Base-by-base conservation (phyloP, 2,888 invertebrate species). In the Tanaodytes sp. region DNA sequence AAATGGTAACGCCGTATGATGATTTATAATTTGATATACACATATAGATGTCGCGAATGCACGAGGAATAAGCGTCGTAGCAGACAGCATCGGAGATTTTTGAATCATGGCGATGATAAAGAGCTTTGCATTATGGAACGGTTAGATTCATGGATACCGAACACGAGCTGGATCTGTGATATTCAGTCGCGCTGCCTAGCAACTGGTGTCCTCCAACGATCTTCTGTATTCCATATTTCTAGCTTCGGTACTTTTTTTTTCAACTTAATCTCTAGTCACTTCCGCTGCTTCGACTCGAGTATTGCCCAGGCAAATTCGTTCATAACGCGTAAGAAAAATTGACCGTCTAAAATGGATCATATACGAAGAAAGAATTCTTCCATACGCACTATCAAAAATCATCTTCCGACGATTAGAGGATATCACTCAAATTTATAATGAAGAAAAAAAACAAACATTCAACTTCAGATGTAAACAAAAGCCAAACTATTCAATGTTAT, bases 161-260 rank as follows among this genome's bases (percentile, higher is more conserved):
- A 77, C 76, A 77, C 73, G 75, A 77, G 75, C 63, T 73, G n/a
- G n/a, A 73, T 73, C 5, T 9, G 12, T 33, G 76, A 79, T 71
- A 73, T 80, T 78, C 80, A 80, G 79, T 81, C 77, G 78, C 77
- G 80, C 83, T 82, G 81, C 82, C 79, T 82, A 82, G 83, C 82
- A 82, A 83, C 83, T 83, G 81, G 82, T 82, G 83, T 82, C 79
- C 80, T 79, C 76, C 74, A 72, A 75, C 52, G 37, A 18, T 57
- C 61, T 59, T 61, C 45, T 64, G 46, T 72, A 55, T 65, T 61
- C 54, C 54, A 16, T 52, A 46, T 61, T 39, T 64, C 40, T 61
- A n/a, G n/a, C n/a, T 42, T 19, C 46, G 33, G 30, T 55, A 55
- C 31, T 1, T 36, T 48, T 57, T 61, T 62, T 48, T 30, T 31